Conservation (phyloP, 2,888 invertebrate species). For the Stenodema calcarata region DNA sequence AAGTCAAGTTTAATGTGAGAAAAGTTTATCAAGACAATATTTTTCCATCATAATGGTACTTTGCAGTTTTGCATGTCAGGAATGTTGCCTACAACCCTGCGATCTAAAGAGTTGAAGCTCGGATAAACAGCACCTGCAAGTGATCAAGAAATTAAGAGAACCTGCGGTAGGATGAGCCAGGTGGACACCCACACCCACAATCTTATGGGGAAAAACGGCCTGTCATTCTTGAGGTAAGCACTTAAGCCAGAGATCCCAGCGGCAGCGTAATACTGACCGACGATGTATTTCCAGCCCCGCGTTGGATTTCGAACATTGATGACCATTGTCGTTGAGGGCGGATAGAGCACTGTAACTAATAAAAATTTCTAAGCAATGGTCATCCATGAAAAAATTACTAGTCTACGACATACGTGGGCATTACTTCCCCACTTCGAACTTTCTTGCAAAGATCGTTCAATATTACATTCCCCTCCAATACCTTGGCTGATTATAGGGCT, state of each 20-base stretch:
- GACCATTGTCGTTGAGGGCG: background rate
- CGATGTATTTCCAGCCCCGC: background rate
- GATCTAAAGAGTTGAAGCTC: too few relatives aligned
- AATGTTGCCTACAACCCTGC: background rate
- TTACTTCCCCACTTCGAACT: background rate
- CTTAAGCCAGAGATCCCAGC: background rate
- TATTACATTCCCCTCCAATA: background rate
- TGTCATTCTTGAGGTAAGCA: slow-evolving; percentile 2
- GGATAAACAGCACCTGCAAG: too few relatives aligned
- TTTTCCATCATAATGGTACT: too few relatives aligned
- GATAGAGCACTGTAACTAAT: too few relatives aligned
- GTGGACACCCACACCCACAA: slow-evolving; percentile 9
- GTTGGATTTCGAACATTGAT: background rate
- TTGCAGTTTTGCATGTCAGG: too few relatives aligned
- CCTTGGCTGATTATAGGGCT: background rate
- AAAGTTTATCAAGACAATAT: too few relatives aligned
- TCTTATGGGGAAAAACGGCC: background rate
- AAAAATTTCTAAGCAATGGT: background rate
- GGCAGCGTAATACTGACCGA: background rate
- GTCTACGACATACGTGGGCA: background rate
- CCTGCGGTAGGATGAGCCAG: slow-evolving; percentile 28
- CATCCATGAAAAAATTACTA: background rate
- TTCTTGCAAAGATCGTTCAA: background rate
- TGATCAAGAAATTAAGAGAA: background rate
- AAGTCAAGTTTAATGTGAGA: too few relatives aligned